phyloP scores from a whole-genome alignment of 1,140 invertebrate species.

The Elymnias hypermnestra region DNA sequence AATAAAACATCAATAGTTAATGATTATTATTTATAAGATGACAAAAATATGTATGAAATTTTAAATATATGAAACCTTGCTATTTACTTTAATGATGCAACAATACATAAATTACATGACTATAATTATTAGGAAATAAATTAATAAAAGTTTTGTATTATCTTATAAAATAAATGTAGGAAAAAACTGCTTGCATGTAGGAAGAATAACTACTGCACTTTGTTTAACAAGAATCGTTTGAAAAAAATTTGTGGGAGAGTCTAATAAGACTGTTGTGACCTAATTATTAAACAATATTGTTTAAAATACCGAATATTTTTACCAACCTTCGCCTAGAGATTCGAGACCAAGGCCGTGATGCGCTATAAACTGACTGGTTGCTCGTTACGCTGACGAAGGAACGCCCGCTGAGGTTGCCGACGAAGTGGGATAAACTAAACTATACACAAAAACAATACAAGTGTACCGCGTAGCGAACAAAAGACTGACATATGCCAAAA shows the following conservation, averaged over 20 bases:
- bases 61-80: not conserved
- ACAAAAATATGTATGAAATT: not conserved
- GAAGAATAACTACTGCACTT: no score
- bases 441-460: constrained; percentile 41
- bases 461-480: constrained; percentile 36
- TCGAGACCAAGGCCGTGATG: constrained; percentile 77
- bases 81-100: not conserved
- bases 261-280: no score
- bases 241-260: no score
- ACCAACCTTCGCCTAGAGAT: constrained; percentile 78
- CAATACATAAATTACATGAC: not conserved
- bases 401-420: constrained; percentile 72
- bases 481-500: constrained; percentile 17
- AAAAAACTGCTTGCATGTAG: no score
- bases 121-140: not conserved
- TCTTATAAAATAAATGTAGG: not conserved
- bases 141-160: not conserved
- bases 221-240: no score
- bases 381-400: constrained; percentile 70
- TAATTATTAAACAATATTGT: constrained; percentile 1
- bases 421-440: constrained; percentile 73
- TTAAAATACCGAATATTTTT: not conserved
- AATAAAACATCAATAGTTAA: no score
- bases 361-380: constrained; percentile 71
- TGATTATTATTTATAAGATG: not conserved